These are phyloP conservation scores for Chelidonichthys spinosus DNA, from an alignment of 2,797 vertebrate species.

Conservation along the genomic window DNA sequence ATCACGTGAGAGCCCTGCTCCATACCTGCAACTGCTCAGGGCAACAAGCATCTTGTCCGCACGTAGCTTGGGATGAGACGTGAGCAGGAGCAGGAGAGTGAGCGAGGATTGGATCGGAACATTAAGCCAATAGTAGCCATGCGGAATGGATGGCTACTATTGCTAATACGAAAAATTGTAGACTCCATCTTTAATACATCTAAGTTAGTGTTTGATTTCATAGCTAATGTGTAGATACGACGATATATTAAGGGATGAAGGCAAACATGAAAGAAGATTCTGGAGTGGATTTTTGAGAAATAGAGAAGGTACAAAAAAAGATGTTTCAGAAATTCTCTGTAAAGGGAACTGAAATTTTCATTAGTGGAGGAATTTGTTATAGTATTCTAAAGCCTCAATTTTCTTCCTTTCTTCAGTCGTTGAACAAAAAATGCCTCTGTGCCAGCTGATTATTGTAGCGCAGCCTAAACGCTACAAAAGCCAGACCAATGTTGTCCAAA, in stretches of 20 bases:
- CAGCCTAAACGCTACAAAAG: background rate
- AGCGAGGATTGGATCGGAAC: too few species aligned
- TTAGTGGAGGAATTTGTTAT: background rate
- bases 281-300: background rate
- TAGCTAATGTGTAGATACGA: background rate
- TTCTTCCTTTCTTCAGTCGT: background rate
- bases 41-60: too few species aligned
- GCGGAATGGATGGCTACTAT: too few species aligned
- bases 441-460: constrained; percentile 6
- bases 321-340: background rate
- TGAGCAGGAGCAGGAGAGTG: too few species aligned
- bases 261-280: constrained; percentile 1
- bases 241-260: background rate
- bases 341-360: background rate
- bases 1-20: too few species aligned
- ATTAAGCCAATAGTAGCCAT: too few species aligned
- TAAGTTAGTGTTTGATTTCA: too few species aligned
- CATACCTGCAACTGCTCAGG: too few species aligned
- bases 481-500: constrained; percentile 13
- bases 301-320: background rate
- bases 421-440: background rate
- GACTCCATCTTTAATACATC: too few species aligned
- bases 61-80: too few species aligned
- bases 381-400: background rate
- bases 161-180: too few species aligned